Evolutionary conservation across 2,888 invertebrate species (phyloP).

Genomic region (Horisme vitalbata): DNA sequence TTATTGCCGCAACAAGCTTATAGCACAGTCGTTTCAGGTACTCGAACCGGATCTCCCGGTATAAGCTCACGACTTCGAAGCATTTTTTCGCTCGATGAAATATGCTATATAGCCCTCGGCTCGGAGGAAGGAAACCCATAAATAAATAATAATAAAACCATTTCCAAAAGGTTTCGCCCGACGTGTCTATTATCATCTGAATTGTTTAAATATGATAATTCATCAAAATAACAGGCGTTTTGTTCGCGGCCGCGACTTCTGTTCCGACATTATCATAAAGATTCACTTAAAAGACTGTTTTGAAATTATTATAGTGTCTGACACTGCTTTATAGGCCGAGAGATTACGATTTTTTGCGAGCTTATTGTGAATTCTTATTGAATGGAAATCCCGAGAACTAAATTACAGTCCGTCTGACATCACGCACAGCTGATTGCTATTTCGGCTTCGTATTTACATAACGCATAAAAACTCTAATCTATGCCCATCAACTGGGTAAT

Average conservation of each 20-base stretch:
- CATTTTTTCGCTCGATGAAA: slow-evolving; percentile 81
- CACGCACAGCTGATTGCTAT: slow-evolving; percentile 33
- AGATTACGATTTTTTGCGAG: slow-evolving; percentile 62
- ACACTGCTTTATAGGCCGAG: slow-evolving; percentile 66
- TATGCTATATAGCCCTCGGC: slow-evolving; percentile 77
- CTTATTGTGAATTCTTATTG: slow-evolving; percentile 52
- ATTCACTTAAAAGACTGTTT: slow-evolving; percentile 82
- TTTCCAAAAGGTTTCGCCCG: slow-evolving; percentile 82
- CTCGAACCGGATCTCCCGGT: slow-evolving; percentile 75
- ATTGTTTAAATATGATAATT: slow-evolving; percentile 83
- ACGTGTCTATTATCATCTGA: slow-evolving; percentile 83
- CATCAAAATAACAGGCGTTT: slow-evolving; percentile 80
- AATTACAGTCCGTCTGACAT: slow-evolving; percentile 40
- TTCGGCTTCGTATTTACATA: slow-evolving; percentile 37
- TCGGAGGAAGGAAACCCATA: slow-evolving; percentile 79
- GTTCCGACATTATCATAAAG: slow-evolving; percentile 79
- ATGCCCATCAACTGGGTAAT: slow-evolving; percentile 50
- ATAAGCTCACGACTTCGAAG: slow-evolving; percentile 78
- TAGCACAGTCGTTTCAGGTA: slow-evolving; percentile 76
- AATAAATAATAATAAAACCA: slow-evolving; percentile 83
- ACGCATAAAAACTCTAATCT: slow-evolving; percentile 48
- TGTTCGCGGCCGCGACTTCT: slow-evolving; percentile 77
- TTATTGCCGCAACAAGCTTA: slow-evolving; percentile 82
- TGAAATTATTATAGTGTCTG: slow-evolving; percentile 77
- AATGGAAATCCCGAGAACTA: slow-evolving; percentile 45